Base-by-base conservation (phyloP, 2,797 vertebrate genomes). In the Brotula barbata region DNA sequence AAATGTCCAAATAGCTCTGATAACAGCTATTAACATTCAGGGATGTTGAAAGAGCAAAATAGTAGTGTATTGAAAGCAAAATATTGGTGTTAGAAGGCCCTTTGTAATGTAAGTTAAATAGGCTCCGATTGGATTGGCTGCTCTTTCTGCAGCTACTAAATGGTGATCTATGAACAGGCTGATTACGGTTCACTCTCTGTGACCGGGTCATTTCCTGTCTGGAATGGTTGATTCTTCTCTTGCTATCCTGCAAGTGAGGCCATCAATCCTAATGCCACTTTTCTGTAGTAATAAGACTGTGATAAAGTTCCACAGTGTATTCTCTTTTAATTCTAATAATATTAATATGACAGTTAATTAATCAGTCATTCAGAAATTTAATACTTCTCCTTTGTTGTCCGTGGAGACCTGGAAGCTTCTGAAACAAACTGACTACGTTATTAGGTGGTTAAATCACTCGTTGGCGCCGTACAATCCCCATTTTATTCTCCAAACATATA, bases 101-200 rank as follows among this genome's bases (percentile, higher is more conserved):
- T 71, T 63, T 63, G 56, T 67, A 67, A 59, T 65, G 56, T 60
- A 39, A 33, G 46, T 55, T 58, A 41, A 68, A 62, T 57, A 37
- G 57, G 45, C 43, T 62, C 44, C 50, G 64, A 37, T 44, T 70
- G 68, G 68, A 64, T 67, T 47, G 39, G 73, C 63, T 77, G 68
- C 46, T 41, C 84, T 63, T 73, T 75, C 16, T 42, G 65, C 60
- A 68, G 75, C 50, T 43, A 44, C 71, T 78, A 64, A 82, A 85
- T 63, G 84, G 70, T 84, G 75, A 87, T 83, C 70, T 58, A 67
- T 75, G 70, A 70, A 58, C 63, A 51, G 62, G 52, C 65, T 79
- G 75, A 84, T 87, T 78, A 73, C 79, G 65, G 31, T 39, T 67
- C 71, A 82, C 73, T 57, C 65, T 78, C n/a, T n/a, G n/a, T 77